Conservation (phyloP, 2,113 vertebrate genomes). For the Gobiocypris rarus region DNA sequence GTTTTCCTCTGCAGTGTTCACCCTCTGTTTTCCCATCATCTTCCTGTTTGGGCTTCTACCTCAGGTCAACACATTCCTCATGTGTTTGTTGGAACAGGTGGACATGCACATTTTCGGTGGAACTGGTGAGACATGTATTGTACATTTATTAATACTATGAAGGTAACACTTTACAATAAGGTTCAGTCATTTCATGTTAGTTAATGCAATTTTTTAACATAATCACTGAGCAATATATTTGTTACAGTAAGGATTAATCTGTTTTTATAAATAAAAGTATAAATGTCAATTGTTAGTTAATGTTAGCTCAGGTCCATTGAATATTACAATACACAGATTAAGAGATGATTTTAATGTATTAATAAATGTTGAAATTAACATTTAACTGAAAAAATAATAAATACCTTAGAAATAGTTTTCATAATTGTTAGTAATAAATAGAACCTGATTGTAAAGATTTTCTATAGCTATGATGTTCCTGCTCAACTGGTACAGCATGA, state of each 20-base stretch:
- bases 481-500: neutral
- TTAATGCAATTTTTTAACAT: neutral
- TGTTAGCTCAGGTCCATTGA: too few species aligned
- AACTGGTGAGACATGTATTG: constrained; percentile 76
- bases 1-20: constrained; percentile 77
- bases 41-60: constrained; percentile 91
- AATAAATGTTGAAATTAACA: too few species aligned
- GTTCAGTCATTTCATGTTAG: neutral
- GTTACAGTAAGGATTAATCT: neutral
- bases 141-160: neutral
- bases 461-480: neutral
- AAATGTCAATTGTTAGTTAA: too few species aligned
- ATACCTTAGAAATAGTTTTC: too few species aligned
- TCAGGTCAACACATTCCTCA: constrained; percentile 91
- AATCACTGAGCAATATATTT: neutral
- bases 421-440: neutral
- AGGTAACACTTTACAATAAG: neutral
- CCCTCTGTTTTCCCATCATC: constrained; percentile 86
- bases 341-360: too few species aligned
- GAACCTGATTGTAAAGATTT: neutral
- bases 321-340: too few species aligned
- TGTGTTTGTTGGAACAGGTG: constrained; percentile 92
- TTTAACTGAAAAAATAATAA: too few species aligned
- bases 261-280: too few species aligned
- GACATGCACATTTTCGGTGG: constrained; percentile 92